phyloP scores from a whole-genome alignment of 92 coral and sea anemone genomes.

The Plumapathes pennacea region DNA sequence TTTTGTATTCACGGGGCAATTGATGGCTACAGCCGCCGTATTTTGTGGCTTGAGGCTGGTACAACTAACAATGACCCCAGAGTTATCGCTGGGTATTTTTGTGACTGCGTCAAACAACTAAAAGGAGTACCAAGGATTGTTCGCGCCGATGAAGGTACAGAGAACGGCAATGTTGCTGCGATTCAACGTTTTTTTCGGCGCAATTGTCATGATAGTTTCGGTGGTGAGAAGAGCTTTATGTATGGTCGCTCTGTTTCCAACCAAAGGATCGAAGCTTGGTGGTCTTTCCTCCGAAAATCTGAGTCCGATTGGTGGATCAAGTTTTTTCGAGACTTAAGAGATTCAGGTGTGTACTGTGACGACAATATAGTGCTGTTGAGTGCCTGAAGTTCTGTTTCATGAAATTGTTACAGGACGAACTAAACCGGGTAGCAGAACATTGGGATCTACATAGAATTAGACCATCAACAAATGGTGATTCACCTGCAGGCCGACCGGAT shows the following conservation, averaged over 20 bases:
- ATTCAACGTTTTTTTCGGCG: constrained; percentile 29
- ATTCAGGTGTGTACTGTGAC: constrained; percentile 27
- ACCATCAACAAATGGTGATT: constrained; percentile 14
- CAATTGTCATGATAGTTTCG: constrained; percentile 15
- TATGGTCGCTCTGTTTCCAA: constrained; percentile 35
- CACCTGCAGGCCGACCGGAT: constrained; percentile 13
- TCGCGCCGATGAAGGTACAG: constrained; percentile 38
- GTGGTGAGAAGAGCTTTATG: constrained; percentile 49
- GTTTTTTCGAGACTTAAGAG: constrained; percentile 39
- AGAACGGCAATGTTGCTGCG: constrained; percentile 26
- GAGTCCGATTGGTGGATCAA: constrained; percentile 57
- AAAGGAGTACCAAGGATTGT: constrained; percentile 27
- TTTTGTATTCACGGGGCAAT: constrained; percentile 50
- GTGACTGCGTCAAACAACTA: constrained; percentile 11
- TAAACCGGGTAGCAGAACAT: background rate
- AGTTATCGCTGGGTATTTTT: constrained; percentile 25
- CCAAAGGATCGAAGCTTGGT: constrained; percentile 50
- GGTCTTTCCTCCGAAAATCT: constrained; percentile 18
- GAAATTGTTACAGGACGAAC: constrained; percentile 9
- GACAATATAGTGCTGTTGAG: constrained; percentile 30
- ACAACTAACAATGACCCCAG: constrained; percentile 41
- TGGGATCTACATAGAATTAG: constrained; percentile 13
- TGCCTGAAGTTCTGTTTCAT: constrained; percentile 44
- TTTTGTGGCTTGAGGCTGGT: constrained; percentile 36
- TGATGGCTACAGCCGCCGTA: constrained; percentile 37